phyloP scores from a whole-genome alignment of 1,140 invertebrate species.

The Bombus superbus region DNA sequence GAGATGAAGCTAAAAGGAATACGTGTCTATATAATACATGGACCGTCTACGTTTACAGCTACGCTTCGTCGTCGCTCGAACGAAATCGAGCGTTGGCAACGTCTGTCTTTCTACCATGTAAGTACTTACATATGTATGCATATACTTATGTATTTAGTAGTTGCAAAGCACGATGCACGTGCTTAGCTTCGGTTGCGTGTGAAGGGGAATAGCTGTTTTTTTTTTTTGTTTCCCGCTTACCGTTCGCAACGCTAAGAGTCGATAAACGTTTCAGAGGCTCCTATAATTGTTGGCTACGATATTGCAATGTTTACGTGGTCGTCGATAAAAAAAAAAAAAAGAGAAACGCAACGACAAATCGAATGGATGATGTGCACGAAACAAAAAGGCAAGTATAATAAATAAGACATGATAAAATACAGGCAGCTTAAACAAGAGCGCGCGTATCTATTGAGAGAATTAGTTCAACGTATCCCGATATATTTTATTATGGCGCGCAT shows the following conservation, averaged over 20 bases:
- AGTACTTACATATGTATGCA: neutral
- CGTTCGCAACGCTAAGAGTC: too few relatives aligned
- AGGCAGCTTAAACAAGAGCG: neutral
- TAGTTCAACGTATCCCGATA: neutral
- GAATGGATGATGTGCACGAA: neutral
- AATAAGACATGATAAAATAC: neutral
- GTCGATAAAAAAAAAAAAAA: too few relatives aligned
- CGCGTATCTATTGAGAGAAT: neutral
- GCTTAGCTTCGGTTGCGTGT: too few relatives aligned
- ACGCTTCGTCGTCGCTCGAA: neutral
- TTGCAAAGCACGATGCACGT: too few relatives aligned
- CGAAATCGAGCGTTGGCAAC: neutral
- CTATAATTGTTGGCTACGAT: too few relatives aligned
- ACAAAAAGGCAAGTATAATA: neutral
- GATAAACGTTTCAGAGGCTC: too few relatives aligned
- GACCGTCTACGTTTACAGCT: neutral
- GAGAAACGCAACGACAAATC: neutral
- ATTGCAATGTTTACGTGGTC: too few relatives aligned
- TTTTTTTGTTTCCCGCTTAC: too few relatives aligned
- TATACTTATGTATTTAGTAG: too few relatives aligned
- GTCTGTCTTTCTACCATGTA: neutral
- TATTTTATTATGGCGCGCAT: slow-evolving; percentile 2
- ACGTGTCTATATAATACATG: neutral
- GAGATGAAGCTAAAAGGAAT: too few relatives aligned
- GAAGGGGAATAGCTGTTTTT: too few relatives aligned